Base-by-base conservation (phyloP, 2,113 vertebrate species). In the Peucedramus taeniatus region DNA sequence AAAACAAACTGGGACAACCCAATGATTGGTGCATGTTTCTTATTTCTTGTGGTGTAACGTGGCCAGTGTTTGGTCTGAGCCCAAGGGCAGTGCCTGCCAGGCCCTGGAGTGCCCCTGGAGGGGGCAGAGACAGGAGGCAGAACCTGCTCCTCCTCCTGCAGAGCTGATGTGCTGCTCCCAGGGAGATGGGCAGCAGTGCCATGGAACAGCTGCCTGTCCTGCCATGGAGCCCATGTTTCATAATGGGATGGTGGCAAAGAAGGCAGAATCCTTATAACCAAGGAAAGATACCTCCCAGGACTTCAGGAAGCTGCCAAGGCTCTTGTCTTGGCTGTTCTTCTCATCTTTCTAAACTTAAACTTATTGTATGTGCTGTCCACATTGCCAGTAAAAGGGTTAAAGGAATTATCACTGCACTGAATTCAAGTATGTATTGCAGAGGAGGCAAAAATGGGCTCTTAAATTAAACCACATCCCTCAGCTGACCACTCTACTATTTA, bases 21-120 rank as follows among this genome's bases (percentile, higher is more conserved):
- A 28, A 28, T 23, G 22, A 15, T 3, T 23, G 50, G 14, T 33
- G 35, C 17, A 9, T 5, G 7, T 23, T 50, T 24, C 14, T 42
- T 4, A 11, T 22, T 33, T 27, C 11, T 50, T 6, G 0, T 1
- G 15, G 23, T 42, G 35, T 9, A 16, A 13, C 0, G 1, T 24
- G 60, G 19, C 1, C 5, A 7, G 15, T 18, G 57, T 19, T 63
- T 28, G 45, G 4, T 6, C 31, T 50, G 44, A 50, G 42, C 16
- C 71, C 35, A 3, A 2, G 37, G 23, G 27, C 37, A 19, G 53
- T 4, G 30, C 7, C 20, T 33, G 15, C 39, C 39, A 14, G 39
- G 19, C 27, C 45, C 39, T 28, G 24, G 10, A 15, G 28, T 3
- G 74, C 13, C 14, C 17, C 54, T 20, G 24, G 59, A 4, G 4